Base-by-base conservation (phyloP, 1,140 invertebrate genomes). In the Amphibalanus amphitrite region DNA sequence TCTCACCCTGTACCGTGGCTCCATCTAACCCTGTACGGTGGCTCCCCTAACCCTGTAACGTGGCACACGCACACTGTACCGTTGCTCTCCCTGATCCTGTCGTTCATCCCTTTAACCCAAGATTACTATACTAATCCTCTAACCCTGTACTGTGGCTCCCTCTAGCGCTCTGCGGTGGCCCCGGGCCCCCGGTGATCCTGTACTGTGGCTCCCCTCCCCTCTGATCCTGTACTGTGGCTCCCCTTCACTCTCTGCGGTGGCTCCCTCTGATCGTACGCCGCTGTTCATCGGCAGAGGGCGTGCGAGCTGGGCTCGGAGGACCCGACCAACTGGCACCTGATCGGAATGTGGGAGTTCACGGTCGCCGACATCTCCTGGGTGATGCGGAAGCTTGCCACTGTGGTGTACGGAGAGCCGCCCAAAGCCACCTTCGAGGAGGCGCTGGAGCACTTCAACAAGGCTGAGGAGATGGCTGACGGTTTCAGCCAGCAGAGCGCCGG, bases 311-410 rank as follows among this genome's bases (percentile, higher is more conserved):
- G 47, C 20, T 1, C 47, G 6, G 47, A 59, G 13, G 47, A 59
- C 47, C 13, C 47, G 1, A 59, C 47, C 13, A 59, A 59, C 47
- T 59, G 47, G 47, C 47, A 59, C 47, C 47, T 59, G 47, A 59
- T 59, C 47, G 47, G 13, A 8, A 59, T 59, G 47, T 59, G 47
- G 47, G 47, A 59, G 47, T 59, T 20, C 47, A 59, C 13, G 10
- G 84, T 86, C n/a, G 82, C 85, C 59, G 81, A 79, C 75, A 79
- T 90, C 70, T 82, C 84, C 25, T 90, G 87, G 87, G 75, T 89
- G 64, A 87, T 91, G 78, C 82, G 85, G 74, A 89, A 88, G 80
- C 83, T 89, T 33, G 90, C 89, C 23, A 78, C 85, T 29, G 84
- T 88, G 25, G 78, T 91, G 26, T 90, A 86, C 81, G 84, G 84